Conservation (phyloP, 2,888 invertebrate species). For the Caenorhabditis macrosperma region DNA sequence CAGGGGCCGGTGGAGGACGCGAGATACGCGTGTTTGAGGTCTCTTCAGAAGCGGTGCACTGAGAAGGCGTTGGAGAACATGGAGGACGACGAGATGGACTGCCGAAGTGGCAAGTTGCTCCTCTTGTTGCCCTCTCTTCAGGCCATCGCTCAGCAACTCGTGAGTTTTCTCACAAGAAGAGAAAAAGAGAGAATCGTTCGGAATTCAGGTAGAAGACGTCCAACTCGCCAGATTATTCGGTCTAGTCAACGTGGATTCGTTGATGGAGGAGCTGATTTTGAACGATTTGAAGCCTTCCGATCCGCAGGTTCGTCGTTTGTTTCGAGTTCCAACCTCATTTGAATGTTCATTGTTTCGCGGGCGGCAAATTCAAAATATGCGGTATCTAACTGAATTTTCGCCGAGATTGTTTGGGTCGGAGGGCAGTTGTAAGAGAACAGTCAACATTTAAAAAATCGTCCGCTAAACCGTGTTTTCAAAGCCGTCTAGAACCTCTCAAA, state of each 20-base stretch:
- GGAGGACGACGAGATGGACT: conserved; percentile 55
- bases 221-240: conserved; percentile 76
- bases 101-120: conserved; percentile 71
- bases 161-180: conserved; percentile 4
- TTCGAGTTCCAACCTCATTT: too few relatives aligned
- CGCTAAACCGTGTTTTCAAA: too few relatives aligned
- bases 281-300: conserved; percentile 65
- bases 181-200: background rate
- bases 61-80: conserved; percentile 5
- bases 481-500: too few relatives aligned
- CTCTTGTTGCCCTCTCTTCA: conserved; percentile 72
- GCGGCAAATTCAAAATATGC: too few relatives aligned
- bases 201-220: conserved; percentile 72
- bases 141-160: conserved; percentile 71
- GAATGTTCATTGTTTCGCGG: too few relatives aligned
- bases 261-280: conserved; percentile 74
- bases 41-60: conserved; percentile 58
- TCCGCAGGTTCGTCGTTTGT: conserved; percentile 39
- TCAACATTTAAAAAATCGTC: too few relatives aligned
- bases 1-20: conserved; percentile 64
- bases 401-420: too few relatives aligned
- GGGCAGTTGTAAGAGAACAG: too few relatives aligned
- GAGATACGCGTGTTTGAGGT: conserved; percentile 60
- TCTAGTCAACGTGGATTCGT: conserved; percentile 74
- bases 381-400: too few relatives aligned